These are phyloP conservation scores for Zelostemma sp. DNA, from an alignment of 1,140 invertebrate genomes.

Conservation along the genomic window DNA sequence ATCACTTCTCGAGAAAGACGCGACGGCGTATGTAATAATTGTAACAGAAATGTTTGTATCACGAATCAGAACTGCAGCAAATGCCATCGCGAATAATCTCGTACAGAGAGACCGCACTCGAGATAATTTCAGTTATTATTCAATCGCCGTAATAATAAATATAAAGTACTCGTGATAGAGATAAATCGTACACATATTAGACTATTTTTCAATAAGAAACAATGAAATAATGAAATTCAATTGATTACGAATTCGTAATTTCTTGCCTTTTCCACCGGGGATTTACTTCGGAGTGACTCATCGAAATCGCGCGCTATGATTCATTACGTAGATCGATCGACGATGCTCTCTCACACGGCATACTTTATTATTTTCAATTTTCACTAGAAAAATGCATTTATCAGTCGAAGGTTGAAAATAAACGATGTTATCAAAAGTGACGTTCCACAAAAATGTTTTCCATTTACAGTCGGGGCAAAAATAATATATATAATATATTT, in stretches of 20 bases:
- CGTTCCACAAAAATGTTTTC: background rate
- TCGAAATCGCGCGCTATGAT: too few relatives aligned
- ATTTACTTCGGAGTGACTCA: too few relatives aligned
- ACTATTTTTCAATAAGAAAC: slow-evolving; percentile 2
- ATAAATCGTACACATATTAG: slow-evolving; percentile 14
- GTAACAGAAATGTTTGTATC: slow-evolving; percentile 15
- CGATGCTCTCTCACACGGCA: too few relatives aligned
- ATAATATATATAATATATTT: background rate
- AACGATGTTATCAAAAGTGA: background rate
- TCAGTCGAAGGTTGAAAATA: background rate
- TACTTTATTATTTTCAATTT: too few relatives aligned
- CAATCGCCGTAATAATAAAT: slow-evolving; percentile 28
- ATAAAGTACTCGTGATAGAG: slow-evolving; percentile 23
- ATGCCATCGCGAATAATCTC: slow-evolving; percentile 8
- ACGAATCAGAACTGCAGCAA: slow-evolving; percentile 12
- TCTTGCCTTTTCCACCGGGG: too few relatives aligned
- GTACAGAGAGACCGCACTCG: slow-evolving; percentile 12
- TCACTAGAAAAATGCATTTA: too few relatives aligned
- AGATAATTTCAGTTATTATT: slow-evolving; percentile 33
- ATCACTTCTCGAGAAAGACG: background rate
- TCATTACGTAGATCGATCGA: too few relatives aligned
- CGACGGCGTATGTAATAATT: slow-evolving; percentile 21
- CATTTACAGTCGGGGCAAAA: background rate
- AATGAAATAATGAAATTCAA: too few relatives aligned
- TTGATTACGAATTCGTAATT: too few relatives aligned